Evolutionary conservation across 2,113 vertebrate genomes (phyloP).

Genomic region (Athene cunicularia): DNA sequence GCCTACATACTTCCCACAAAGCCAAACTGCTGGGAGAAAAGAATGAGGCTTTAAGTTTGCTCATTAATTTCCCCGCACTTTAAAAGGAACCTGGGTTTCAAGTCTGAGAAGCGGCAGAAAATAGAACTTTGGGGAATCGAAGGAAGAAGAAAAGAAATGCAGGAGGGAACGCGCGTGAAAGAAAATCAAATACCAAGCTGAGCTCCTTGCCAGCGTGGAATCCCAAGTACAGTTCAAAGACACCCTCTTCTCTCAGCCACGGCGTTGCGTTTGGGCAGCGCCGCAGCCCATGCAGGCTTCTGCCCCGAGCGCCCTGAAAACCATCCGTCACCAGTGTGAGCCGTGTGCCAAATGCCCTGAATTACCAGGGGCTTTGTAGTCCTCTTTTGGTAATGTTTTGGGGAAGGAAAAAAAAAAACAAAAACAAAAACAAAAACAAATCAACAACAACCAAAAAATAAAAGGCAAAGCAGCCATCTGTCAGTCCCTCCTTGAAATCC

Average conservation of each 20-base stretch:
- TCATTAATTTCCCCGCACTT: background rate
- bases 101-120: background rate
- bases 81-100: background rate
- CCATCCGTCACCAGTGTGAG: background rate
- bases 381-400: background rate
- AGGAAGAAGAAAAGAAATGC: background rate
- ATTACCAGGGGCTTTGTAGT: background rate
- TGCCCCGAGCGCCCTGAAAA: background rate
- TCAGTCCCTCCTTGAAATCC: background rate
- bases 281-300: background rate
- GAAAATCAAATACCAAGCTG: background rate
- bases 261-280: fast-evolving
- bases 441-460: no score
- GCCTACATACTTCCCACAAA: background rate
- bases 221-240: background rate
- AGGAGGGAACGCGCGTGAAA: background rate
- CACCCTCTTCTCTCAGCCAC: background rate
- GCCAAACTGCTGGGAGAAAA: background rate
- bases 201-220: background rate
- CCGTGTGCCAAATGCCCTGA: background rate
- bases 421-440: no score
- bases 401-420: background rate
- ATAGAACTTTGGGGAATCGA: background rate
- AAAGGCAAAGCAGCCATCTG: background rate
- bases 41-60: background rate